Evolutionary conservation across 1,140 invertebrate species (phyloP), one percentile per base, ranked within the genome.

Genomic region (Pachyrhynchus sulphureomaculatus): DNA sequence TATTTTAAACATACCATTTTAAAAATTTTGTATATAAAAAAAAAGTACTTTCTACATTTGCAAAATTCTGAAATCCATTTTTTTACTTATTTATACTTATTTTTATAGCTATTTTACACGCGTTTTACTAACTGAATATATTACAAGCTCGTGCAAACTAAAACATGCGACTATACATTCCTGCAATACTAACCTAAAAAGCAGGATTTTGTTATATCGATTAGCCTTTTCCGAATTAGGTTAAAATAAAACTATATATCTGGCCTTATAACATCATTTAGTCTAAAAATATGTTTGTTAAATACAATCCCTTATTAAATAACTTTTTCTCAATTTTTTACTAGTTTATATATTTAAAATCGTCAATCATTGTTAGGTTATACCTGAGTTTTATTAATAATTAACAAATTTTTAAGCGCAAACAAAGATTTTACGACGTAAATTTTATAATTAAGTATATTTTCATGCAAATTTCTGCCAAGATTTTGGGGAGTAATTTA

Each of bases 171-270:
- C 20, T 9, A 29, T 10, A 29, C 8, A 29, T 29, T 29, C 26
- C 26, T 29, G 26, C 9, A 21, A 41, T 17, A 41, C 15, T 41
- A 41, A 18, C 20, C 20, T 41, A 41, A 3, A 34, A 29, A 29
- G 26, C 1, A 29, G 12, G 8, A 41, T 18, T 8, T 18, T 9
- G 20, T 2, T 41, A 41, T 55, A 42, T 41, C 52, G 52, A 42
- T 55, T 41, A 42, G 10, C 13, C 2, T 15, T 29, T 34, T 42
- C 36, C 13, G 17, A 55, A 55, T 17, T 41, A 20, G 52, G 52
- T 55, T 55, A 42, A 42, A 55, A 42, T n/a, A 26, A 55, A 55
- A 42, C 39, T 9, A 20, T 23, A 17, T 45, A 12, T 8, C 12
- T 42, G 15, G 20, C 20, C n/a, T 9, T 17, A 26, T 36, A 53